These are phyloP conservation scores for Escarpia spicata DNA, from an alignment of 2,888 invertebrate genomes.

Conservation along the genomic window DNA sequence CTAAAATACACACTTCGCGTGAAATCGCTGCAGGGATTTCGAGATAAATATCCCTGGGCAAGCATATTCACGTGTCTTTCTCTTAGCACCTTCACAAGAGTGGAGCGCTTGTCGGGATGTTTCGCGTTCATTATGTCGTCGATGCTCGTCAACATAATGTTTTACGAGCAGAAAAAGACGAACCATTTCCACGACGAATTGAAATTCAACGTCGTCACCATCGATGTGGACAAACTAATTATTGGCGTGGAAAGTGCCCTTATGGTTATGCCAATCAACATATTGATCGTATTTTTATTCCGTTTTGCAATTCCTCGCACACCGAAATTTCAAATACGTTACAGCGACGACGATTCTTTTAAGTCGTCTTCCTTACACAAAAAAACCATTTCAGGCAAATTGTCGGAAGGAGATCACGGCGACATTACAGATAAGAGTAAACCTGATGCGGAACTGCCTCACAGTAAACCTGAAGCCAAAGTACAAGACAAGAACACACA, in stretches of 20 bases:
- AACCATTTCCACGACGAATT: constrained; percentile 45
- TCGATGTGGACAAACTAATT: constrained; percentile 41
- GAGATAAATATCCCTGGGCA: constrained; percentile 60
- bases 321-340: too few relatives aligned
- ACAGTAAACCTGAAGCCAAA: not conserved
- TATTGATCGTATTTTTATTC: constrained; percentile 44
- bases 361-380: too few relatives aligned
- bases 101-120: constrained; percentile 58
- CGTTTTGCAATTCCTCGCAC: too few relatives aligned
- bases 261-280: constrained; percentile 51
- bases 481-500: not conserved
- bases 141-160: constrained; percentile 61
- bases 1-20: constrained; percentile 24
- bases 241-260: constrained; percentile 51
- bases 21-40: constrained; percentile 40
- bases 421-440: too few relatives aligned
- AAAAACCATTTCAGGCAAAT: too few relatives aligned
- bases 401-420: too few relatives aligned
- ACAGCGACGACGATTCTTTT: too few relatives aligned
- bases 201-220: constrained; percentile 39
- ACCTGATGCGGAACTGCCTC: not conserved
- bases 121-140: constrained; percentile 53
- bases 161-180: not conserved
- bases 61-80: constrained; percentile 58
- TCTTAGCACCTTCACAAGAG: constrained; percentile 54